Conservation (phyloP, 2,797 vertebrate genomes). For the Antrozous pallidus region DNA sequence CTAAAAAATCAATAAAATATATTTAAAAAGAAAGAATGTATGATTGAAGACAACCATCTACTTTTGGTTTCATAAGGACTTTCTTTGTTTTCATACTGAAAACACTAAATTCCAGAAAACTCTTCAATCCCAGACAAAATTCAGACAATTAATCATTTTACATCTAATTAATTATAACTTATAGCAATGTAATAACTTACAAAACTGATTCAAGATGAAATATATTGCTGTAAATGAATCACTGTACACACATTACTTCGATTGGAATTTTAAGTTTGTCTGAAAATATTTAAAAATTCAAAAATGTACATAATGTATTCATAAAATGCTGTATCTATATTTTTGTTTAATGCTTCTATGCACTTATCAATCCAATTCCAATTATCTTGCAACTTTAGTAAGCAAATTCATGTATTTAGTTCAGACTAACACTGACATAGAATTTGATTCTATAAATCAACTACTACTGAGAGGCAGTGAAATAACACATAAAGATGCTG, state of each 20-base stretch:
- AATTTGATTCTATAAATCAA: neutral
- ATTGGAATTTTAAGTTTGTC: neutral
- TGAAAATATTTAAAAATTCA: neutral
- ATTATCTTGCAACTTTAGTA: neutral
- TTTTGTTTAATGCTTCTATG: neutral
- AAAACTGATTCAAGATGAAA: neutral
- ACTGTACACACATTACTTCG: neutral
- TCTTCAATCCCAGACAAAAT: neutral
- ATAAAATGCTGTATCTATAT: neutral
- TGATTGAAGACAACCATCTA: neutral
- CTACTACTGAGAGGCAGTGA: neutral
- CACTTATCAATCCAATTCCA: neutral
- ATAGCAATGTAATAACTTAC: neutral
- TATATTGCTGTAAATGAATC: neutral
- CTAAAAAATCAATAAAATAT: too few relatives aligned
- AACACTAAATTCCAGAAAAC: neutral
- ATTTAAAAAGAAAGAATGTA: too few relatives aligned
- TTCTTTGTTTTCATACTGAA: neutral
- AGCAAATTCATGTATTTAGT: neutral
- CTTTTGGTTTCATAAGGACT: neutral
- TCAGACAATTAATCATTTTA: neutral
- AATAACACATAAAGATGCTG: neutral
- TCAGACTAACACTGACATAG: neutral
- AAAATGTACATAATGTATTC: neutral
- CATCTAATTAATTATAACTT: neutral